phyloP scores from a whole-genome alignment of 2,113 vertebrate genomes.

The Osmerus mordax region DNA sequence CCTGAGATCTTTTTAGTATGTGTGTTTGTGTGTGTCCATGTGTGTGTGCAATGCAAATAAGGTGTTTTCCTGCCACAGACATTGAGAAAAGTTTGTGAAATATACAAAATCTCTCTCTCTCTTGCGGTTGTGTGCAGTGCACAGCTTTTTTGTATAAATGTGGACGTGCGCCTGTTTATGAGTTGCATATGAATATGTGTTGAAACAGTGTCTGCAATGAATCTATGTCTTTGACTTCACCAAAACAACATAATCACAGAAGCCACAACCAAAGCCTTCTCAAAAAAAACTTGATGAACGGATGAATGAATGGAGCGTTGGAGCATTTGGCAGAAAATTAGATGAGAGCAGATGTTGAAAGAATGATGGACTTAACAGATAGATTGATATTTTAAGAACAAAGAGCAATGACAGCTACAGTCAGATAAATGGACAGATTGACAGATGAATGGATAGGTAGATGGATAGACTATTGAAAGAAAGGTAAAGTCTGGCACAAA shows the following conservation, averaged over 20 bases:
- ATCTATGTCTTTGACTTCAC: slow-evolving; percentile 46
- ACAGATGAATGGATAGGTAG: slow-evolving; percentile 52
- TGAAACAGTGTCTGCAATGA: slow-evolving; percentile 23
- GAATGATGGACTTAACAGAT: slow-evolving; percentile 52
- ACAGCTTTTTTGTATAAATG: background rate
- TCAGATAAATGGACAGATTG: slow-evolving; percentile 52
- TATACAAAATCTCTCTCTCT: no score
- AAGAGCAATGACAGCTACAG: slow-evolving; percentile 54
- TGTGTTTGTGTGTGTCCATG: slow-evolving; percentile 30
- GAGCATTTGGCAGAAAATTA: slow-evolving; percentile 9
- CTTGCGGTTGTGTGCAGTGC: background rate
- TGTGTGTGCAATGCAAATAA: slow-evolving; percentile 22
- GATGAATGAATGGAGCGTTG: slow-evolving; percentile 44
- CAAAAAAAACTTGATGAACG: slow-evolving; percentile 50
- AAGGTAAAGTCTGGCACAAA: background rate
- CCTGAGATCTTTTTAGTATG: background rate
- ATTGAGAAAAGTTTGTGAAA: no score
- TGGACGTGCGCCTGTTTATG: slow-evolving; percentile 20
- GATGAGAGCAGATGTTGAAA: slow-evolving; percentile 45
- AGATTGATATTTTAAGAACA: slow-evolving; percentile 57
- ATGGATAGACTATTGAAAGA: slow-evolving; percentile 29
- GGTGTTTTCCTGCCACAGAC: no score
- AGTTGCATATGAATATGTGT: background rate
- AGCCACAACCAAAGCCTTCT: slow-evolving; percentile 14
- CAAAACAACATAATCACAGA: slow-evolving; percentile 33